Evolutionary conservation across 2,113 vertebrate species (phyloP), one percentile per base, ranked within the genome.

Genomic region (Sebastes fasciatus): DNA sequence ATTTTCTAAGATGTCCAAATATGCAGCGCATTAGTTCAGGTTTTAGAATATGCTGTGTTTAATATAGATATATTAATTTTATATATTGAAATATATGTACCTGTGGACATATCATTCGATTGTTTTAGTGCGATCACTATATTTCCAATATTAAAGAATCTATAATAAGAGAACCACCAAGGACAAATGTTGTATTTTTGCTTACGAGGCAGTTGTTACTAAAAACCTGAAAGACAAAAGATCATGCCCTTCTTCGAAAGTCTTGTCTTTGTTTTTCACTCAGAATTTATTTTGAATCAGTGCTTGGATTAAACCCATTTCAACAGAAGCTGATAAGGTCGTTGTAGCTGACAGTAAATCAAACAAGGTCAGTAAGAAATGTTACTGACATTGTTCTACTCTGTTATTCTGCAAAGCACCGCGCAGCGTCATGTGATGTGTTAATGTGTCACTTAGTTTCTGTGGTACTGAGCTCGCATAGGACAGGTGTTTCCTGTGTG

Each of bases 401-500:
- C 23, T 69, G 51, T 55, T 43, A 42, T 42, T 73, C 63, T 83
- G 82, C 82, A 79, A 71, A 80, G 45, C 68, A 68, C 1, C 60
- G 74, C n/a, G 43, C 65, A 54, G 19, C 11, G 65, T 55, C 57
- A 79, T 49, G 51, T 48, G 57, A 87, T 80, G 71, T 75, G 80
- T 80, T 81, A 87, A 74, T 86, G 86, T 89, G 86, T 88, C 84
- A 86, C 49, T 72, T 40, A 89, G 86, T 89, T 90, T 94, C 86
- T 92, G 93, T 91, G 93, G 93, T 91, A 46, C 80, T 71, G 58
- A 85, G 77, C 85, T 78, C 10, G 34, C 77, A 92, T 94, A 97
- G 94, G 94, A 93, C 97, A 98, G 97, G 97, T 97, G 97, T 96
- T 97, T 97, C 97, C 97, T 96, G 96, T 82, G 46, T 91, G 84